These are phyloP conservation scores for Drosophila mayaguana DNA, from an alignment of 2,888 invertebrate species.

Conservation along the genomic window DNA sequence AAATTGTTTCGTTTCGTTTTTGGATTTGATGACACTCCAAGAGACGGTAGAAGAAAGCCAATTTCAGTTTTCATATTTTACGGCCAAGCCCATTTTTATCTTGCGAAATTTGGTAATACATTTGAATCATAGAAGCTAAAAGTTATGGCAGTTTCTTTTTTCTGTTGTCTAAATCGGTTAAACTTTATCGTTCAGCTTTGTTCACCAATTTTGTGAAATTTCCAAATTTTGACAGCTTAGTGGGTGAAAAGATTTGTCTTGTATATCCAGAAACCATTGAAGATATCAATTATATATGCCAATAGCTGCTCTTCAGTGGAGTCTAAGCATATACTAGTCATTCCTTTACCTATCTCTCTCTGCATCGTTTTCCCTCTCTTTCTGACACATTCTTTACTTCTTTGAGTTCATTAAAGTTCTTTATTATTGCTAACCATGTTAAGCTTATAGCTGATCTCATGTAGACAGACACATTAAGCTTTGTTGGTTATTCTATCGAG, in stretches of 20 bases:
- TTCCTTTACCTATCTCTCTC: not conserved
- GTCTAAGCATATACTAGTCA: not conserved
- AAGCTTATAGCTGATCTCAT: not conserved
- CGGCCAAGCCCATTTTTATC: slow-evolving; percentile 7
- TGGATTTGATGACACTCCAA: not conserved
- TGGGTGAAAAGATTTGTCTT: not conserved
- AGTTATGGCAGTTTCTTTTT: slow-evolving; percentile 7
- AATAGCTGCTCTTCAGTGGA: not conserved
- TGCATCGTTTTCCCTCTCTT: not conserved
- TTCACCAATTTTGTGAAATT: not conserved
- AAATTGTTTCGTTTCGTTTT: slow-evolving; percentile 9
- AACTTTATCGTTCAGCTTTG: not conserved
- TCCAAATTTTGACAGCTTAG: not conserved
- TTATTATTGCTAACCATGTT: not conserved
- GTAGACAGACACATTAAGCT: not conserved
- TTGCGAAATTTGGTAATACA: slow-evolving; percentile 14
- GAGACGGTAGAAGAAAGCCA: slow-evolving; percentile 6
- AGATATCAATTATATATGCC: not conserved
- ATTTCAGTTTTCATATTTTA: slow-evolving; percentile 16
- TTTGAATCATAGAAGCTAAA: not conserved
- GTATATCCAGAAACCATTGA: not conserved
- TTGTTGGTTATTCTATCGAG: not conserved
- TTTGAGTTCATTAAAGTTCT: not conserved
- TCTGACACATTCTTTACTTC: not conserved
- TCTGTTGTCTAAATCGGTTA: not conserved